A percentile compares a stretch with the other conserved stretches of the same genome.
phyloP scores from a whole-genome alignment of 2,888 invertebrate genomes.

The Agapetus fuscipes region DNA sequence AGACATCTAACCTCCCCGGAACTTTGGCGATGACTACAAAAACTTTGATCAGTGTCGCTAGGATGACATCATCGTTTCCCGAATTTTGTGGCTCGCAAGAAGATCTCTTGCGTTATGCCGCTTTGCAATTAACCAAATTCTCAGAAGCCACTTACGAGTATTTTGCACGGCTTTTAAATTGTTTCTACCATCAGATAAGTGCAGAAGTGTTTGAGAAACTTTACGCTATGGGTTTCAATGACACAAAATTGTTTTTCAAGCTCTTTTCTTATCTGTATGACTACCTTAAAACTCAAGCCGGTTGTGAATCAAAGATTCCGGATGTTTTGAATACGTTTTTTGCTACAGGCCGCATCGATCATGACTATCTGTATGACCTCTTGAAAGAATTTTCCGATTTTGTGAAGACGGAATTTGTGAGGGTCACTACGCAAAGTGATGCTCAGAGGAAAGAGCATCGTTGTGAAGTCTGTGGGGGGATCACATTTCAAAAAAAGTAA shows the following conservation, averaged over 20 bases:
- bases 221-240: slow-evolving; percentile 31
- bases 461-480: slow-evolving; percentile 28
- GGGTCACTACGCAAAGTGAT: slow-evolving; percentile 27
- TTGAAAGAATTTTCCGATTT: slow-evolving; percentile 31
- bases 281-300: slow-evolving; percentile 32
- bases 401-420: slow-evolving; percentile 30
- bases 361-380: slow-evolving; percentile 32
- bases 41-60: slow-evolving; percentile 1
- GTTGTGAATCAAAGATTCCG: slow-evolving; percentile 33
- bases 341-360: slow-evolving; percentile 35
- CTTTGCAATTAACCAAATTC: slow-evolving; percentile 6
- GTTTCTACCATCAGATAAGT: slow-evolving; percentile 35
- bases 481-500: too few relatives aligned
- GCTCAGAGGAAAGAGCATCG: slow-evolving; percentile 30
- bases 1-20: not conserved
- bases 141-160: slow-evolving; percentile 25
- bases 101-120: slow-evolving; percentile 24
- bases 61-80: slow-evolving; percentile 8
- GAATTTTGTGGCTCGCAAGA: slow-evolving; percentile 23
- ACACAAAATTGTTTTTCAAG: slow-evolving; percentile 37
- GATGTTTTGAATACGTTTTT: slow-evolving; percentile 37
- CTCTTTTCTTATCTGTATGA: slow-evolving; percentile 38
- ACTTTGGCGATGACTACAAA: not conserved
- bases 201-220: slow-evolving; percentile 35
- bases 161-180: slow-evolving; percentile 31